Evolutionary conservation across 2,888 invertebrate genomes (phyloP), one percentile per base, ranked within the genome.

Genomic region (Coelogynopora nodosa): DNA sequence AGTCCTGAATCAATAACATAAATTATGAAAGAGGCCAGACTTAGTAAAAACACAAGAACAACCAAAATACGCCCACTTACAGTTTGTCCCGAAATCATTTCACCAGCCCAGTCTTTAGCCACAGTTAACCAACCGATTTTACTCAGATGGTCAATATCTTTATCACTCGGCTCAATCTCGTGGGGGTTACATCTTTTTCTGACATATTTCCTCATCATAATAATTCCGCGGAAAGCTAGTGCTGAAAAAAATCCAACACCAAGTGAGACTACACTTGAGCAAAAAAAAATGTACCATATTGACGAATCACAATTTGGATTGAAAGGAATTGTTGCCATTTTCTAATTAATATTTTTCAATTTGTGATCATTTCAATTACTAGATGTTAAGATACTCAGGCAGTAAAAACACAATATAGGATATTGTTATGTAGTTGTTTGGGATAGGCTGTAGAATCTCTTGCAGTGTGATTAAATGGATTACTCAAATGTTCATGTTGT

Each of bases 101-200:
- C 88, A n/a, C 88, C 88, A 26, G 88, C 88, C 88, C 88, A 88
- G 49, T 88, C 88, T 85, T 88, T 88, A 1, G 87, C 85, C 67
- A 84, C 87, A 83, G 88, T 89, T 27, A 88, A 87, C 87, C 88
- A 87, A 26, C 80, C 86, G 18, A 86, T 10, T 23, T 74, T 10
- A 74, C 74, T 74, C 18, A 74, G 5, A 13, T 74, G 5, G 23
- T 74, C 74, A 74, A 74, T 74, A 74, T 74, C 2, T 26, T 74
- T 23, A 13, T 13, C 74, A 74, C 23, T 26, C 10, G 18, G 5
- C 23, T 74, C 74, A 5, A 13, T 18, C 23, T 13, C 27, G 2
- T 74, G 23, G 23, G 74, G 23, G 2, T 10, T 26, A 74, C 74
- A 74, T 26, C 27, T 5, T 26, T 74, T 74, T 26, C 74, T 2